phyloP scores from a whole-genome alignment of 2,888 invertebrate genomes.

The Orgyia antiqua region DNA sequence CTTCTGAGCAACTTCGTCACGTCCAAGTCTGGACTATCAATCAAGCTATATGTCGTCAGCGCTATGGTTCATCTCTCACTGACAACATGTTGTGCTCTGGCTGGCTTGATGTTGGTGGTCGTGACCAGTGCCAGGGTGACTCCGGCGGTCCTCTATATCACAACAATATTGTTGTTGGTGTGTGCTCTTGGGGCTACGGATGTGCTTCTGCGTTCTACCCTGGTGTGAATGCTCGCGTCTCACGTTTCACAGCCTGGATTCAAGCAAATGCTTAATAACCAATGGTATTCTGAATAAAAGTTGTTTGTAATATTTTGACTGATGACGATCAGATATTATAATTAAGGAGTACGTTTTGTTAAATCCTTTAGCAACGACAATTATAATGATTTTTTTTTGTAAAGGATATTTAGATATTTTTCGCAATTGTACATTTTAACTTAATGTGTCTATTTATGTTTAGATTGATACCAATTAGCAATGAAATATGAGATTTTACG shows the following conservation, averaged over 20 bases:
- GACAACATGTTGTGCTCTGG: conserved; percentile 46
- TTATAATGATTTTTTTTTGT: no score
- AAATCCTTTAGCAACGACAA: no score
- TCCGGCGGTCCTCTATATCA: conserved; percentile 42
- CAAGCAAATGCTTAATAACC: conserved; percentile 5
- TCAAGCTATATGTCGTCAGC: conserved; percentile 27
- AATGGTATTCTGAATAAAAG: not conserved
- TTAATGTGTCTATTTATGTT: no score
- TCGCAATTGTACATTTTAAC: no score
- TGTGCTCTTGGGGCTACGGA: conserved; percentile 35
- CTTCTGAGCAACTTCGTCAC: conserved; percentile 38
- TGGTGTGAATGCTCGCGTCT: conserved; percentile 5
- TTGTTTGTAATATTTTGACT: not conserved
- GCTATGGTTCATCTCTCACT: conserved; percentile 27
- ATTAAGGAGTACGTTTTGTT: no score
- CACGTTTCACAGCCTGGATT: conserved; percentile 13
- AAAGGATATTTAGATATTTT: no score
- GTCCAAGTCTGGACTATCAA: conserved; percentile 37
- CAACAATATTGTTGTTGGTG: conserved; percentile 34
- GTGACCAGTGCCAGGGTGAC: conserved; percentile 37
- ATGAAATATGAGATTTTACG: no score
- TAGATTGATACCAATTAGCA: no score
- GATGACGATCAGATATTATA: no score
- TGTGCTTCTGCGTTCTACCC: conserved; percentile 35
- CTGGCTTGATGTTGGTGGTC: conserved; percentile 34